A percentile compares a stretch with the other conserved stretches of the same genome.
Conservation (phyloP, 2,797 vertebrate genomes). For the Arremon aurantiirostris region DNA sequence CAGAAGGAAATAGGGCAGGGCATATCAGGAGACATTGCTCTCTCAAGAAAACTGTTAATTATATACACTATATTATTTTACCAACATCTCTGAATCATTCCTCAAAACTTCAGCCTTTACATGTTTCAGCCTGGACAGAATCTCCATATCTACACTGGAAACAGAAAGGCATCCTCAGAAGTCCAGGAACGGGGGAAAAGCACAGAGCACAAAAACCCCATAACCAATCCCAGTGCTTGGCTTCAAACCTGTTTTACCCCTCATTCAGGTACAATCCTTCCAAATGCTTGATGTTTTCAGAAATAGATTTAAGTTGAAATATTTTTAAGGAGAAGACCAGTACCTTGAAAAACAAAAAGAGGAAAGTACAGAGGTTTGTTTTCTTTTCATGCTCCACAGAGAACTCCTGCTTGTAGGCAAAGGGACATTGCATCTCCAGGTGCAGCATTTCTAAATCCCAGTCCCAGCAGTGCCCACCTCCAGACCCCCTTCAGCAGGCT, state of each 20-base stretch:
- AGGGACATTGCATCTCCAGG: not conserved
- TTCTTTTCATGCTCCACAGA: not conserved
- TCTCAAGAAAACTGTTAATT: not conserved
- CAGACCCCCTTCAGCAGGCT: not conserved
- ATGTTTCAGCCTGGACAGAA: not conserved
- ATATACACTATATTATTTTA: not conserved
- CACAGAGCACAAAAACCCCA: fast-evolving
- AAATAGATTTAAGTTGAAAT: not conserved
- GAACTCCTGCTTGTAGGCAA: not conserved
- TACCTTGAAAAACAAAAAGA: not conserved
- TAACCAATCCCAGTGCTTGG: not conserved
- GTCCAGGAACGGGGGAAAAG: not conserved
- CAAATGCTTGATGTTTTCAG: not conserved
- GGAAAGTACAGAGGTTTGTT: not conserved
- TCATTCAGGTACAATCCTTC: not conserved
- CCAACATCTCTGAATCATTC: not conserved
- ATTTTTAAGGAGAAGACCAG: not conserved
- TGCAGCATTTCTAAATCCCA: not conserved
- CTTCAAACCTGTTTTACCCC: not conserved
- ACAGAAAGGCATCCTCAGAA: not conserved
- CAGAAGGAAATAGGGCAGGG: not conserved
- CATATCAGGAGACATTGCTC: not conserved
- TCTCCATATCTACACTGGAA: not conserved
- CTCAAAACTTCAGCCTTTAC: not conserved
- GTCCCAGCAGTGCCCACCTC: not conserved